Percentiles rank a stretch among this genome's conserved stretches.
Evolutionary conservation across 2,113 vertebrate species (phyloP).

Genomic region (Coryphaenoides rupestris): DNA sequence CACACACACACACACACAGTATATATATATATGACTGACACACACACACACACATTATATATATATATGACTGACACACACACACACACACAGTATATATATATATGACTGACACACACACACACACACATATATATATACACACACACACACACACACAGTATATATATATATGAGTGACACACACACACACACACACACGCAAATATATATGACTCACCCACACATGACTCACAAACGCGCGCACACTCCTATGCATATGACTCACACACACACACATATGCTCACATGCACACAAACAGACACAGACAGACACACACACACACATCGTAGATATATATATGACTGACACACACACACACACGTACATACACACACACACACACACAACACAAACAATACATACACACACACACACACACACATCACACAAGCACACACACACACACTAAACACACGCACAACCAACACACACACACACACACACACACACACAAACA

Average conservation of each 20-base stretch:
- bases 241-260: background rate
- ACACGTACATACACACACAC: constrained; percentile 16
- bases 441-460: constrained; percentile 5
- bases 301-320: constrained; percentile 5
- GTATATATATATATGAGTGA: background rate
- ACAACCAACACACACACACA: constrained; percentile 1
- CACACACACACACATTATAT: constrained; percentile 8
- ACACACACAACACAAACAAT: constrained; percentile 8
- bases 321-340: constrained; percentile 1
- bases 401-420: constrained; percentile 1
- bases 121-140: constrained; percentile 11
- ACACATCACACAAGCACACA: constrained; percentile 12
- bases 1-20: constrained; percentile 1
- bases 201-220: no score
- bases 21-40: no score
- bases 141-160: constrained; percentile 10
- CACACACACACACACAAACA: constrained; percentile 12
- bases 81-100: constrained; percentile 1
- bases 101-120: background rate
- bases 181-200: constrained; percentile 16
- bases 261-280: constrained; percentile 10
- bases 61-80: background rate
- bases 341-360: constrained; percentile 7
- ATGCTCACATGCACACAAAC: no score
- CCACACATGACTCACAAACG: background rate